Conservation (phyloP, 35 echinoderm and acorn worm genomes). For the Lytechinus variegatus region DNA sequence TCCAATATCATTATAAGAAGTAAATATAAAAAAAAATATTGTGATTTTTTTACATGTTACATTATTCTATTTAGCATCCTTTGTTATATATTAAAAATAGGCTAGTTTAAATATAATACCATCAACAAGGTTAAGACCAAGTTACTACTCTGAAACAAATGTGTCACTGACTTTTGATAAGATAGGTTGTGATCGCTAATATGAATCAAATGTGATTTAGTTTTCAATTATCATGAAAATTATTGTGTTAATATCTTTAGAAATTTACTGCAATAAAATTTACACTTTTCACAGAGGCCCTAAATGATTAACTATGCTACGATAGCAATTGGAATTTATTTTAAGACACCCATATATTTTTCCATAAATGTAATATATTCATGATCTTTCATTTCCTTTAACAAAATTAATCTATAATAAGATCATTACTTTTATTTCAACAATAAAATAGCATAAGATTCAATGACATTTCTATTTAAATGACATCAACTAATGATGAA, state of each 20-base stretch:
- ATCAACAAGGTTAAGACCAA: background rate
- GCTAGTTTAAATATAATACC: background rate
- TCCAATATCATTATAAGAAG: background rate
- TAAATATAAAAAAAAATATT: background rate
- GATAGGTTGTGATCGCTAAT: background rate
- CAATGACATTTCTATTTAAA: background rate
- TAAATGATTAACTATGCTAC: too few species aligned
- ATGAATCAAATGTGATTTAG: background rate
- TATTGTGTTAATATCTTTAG: background rate
- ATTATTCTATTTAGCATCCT: background rate
- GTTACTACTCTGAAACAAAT: background rate
- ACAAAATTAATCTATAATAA: too few species aligned
- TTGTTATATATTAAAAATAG: too few species aligned
- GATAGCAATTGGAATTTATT: background rate
- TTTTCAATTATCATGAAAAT: background rate
- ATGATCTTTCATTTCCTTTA: too few species aligned
- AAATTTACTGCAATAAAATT: background rate
- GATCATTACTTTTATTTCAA: too few species aligned
- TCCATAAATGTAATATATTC: too few species aligned
- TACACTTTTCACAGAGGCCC: background rate
- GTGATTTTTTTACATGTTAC: background rate
- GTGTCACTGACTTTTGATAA: background rate
- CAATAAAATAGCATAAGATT: too few species aligned
- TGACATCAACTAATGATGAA: background rate
- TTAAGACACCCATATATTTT: background rate